Conservation (phyloP, 2,888 invertebrate genomes). For the Drosophila sordidula region DNA sequence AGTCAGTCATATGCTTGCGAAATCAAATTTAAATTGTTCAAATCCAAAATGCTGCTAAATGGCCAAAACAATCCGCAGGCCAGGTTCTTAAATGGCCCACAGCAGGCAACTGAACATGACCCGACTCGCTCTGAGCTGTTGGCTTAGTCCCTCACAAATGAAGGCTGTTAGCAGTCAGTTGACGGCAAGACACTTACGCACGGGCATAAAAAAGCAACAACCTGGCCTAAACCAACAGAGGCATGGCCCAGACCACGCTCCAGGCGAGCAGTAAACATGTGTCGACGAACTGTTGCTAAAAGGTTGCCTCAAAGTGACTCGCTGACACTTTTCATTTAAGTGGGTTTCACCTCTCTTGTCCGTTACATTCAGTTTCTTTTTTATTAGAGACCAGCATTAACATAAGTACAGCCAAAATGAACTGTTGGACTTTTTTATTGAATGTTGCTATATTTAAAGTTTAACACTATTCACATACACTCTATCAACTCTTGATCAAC, state of each 20-base stretch:
- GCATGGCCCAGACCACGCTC: background rate
- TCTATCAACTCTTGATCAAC: too few relatives aligned
- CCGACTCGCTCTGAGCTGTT: conserved; percentile 26
- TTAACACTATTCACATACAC: too few relatives aligned
- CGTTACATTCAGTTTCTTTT: too few relatives aligned
- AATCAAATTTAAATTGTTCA: conserved; percentile 78
- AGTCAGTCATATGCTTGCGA: conserved; percentile 55
- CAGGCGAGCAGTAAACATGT: conserved; percentile 22
- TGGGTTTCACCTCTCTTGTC: background rate
- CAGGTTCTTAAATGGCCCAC: conserved; percentile 40
- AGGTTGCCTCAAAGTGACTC: conserved; percentile 21
- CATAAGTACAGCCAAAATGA: too few relatives aligned
- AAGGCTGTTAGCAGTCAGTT: conserved; percentile 46
- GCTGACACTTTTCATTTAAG: background rate
- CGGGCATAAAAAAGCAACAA: conserved; percentile 9
- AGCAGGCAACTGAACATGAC: conserved; percentile 29
- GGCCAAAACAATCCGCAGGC: conserved; percentile 64
- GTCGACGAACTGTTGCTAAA: conserved; percentile 16
- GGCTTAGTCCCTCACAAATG: conserved; percentile 34
- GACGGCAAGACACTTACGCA: conserved; percentile 23
- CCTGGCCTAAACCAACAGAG: conserved; percentile 34
- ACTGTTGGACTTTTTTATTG: too few relatives aligned
- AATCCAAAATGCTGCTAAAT: conserved; percentile 64
- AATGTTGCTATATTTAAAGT: too few relatives aligned
- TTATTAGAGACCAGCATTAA: too few relatives aligned